Percentiles rank a stretch among this genome's conserved stretches.
These are phyloP conservation scores for Altica lythri DNA, from an alignment of 2,888 invertebrate genomes.

Conservation along the genomic window DNA sequence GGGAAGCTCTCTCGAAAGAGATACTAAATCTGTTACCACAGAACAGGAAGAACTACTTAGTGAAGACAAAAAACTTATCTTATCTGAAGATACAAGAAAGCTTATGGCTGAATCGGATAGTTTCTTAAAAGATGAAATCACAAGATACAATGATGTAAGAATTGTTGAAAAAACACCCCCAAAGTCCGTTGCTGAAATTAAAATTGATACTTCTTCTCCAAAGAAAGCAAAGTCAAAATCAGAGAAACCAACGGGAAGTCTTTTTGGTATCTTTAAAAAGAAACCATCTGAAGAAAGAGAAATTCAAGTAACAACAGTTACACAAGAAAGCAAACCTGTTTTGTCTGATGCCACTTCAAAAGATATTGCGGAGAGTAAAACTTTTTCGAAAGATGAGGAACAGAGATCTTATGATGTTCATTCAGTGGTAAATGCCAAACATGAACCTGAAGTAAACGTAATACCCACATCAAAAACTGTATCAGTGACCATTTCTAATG, in stretches of 20 bases:
- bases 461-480: neutral
- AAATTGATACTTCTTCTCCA: constrained; percentile 7
- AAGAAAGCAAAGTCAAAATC: constrained; percentile 19
- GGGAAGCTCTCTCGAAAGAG: constrained; percentile 23
- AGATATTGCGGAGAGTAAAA: constrained; percentile 19
- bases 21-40: constrained; percentile 7
- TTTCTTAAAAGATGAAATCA: constrained; percentile 43
- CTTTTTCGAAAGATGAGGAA: constrained; percentile 32
- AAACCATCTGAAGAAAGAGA: constrained; percentile 10
- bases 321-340: neutral
- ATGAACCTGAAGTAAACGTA: constrained; percentile 1
- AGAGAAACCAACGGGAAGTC: constrained; percentile 25
- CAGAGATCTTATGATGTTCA: constrained; percentile 34
- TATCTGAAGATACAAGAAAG: constrained; percentile 2
- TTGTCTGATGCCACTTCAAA: neutral
- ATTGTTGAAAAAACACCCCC: constrained; percentile 4
- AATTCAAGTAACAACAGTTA: constrained; percentile 5
- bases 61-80: neutral
- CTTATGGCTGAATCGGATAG: constrained; percentile 13
- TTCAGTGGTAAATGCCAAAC: constrained; percentile 24
- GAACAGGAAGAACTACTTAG: constrained; percentile 25
- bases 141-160: constrained; percentile 35
- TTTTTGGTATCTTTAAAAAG: constrained; percentile 40
- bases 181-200: constrained; percentile 10
- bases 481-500: too few species aligned